Conservation (phyloP, 1,140 invertebrate species). For the Nephotettix cincticeps region DNA sequence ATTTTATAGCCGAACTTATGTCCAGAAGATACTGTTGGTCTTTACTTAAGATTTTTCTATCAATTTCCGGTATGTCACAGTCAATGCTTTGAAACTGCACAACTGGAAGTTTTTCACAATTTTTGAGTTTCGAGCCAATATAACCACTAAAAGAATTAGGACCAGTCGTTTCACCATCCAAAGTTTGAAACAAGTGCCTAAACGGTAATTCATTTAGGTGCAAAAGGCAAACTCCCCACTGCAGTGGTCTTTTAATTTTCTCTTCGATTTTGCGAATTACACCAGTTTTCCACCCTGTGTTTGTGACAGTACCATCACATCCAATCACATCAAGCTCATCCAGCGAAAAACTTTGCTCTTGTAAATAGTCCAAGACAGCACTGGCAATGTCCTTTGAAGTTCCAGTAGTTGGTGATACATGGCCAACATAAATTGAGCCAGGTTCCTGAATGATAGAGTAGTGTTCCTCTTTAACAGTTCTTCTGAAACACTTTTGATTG, state of each 20-base stretch:
- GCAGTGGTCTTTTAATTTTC: slow-evolving; percentile 33
- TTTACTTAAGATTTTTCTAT: slow-evolving; percentile 37
- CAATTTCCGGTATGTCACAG: slow-evolving; percentile 32
- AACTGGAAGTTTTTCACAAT: slow-evolving; percentile 37
- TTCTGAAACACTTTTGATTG: slow-evolving; percentile 35
- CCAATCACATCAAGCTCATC: slow-evolving; percentile 22
- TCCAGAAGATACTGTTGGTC: slow-evolving; percentile 43
- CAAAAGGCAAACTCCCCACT: slow-evolving; percentile 42
- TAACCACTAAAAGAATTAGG: slow-evolving; percentile 38
- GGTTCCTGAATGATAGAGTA: slow-evolving; percentile 41
- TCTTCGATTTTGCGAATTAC: slow-evolving; percentile 29
- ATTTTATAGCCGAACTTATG: slow-evolving; percentile 34
- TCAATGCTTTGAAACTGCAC: slow-evolving; percentile 37
- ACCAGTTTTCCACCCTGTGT: slow-evolving; percentile 22
- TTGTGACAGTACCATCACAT: slow-evolving; percentile 30
- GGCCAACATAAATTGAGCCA: slow-evolving; percentile 40
- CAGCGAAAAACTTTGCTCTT: background rate
- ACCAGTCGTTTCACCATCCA: slow-evolving; percentile 40
- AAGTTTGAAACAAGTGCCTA: slow-evolving; percentile 40
- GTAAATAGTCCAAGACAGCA: slow-evolving; percentile 33
- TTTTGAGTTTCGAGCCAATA: slow-evolving; percentile 38
- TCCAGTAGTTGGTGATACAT: slow-evolving; percentile 36
- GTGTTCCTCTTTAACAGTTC: slow-evolving; percentile 37
- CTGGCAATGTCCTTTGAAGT: slow-evolving; percentile 34
- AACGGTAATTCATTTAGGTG: slow-evolving; percentile 42